A percentile compares a stretch with the other conserved stretches of the same genome.
Evolutionary conservation across 2,888 invertebrate species (phyloP).

Genomic region (Coenonympha arcania): DNA sequence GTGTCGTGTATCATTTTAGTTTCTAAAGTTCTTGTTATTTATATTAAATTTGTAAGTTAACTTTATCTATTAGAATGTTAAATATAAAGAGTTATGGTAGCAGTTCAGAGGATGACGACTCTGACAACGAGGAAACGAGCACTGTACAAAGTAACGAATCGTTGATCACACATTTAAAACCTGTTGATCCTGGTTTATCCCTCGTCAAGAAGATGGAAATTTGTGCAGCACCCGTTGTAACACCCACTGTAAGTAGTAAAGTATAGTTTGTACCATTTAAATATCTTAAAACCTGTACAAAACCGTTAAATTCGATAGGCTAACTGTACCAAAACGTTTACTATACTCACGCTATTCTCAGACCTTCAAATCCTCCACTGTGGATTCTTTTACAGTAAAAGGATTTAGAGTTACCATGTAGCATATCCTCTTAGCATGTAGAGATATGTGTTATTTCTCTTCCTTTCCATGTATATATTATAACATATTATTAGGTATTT

Average conservation of each 20-base stretch:
- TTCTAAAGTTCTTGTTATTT: too few species aligned
- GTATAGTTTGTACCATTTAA: background rate
- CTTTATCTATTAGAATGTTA: conserved; percentile 74
- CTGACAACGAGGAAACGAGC: conserved; percentile 60
- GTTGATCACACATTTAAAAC: conserved; percentile 70
- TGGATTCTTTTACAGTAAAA: too few species aligned
- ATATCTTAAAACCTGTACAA: background rate
- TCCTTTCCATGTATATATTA: too few species aligned
- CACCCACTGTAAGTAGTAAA: conserved; percentile 79
- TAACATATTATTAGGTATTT: too few species aligned
- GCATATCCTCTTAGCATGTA: too few species aligned
- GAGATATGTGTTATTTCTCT: too few species aligned
- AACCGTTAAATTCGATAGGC: background rate
- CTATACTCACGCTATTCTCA: too few species aligned
- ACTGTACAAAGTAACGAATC: conserved; percentile 57
- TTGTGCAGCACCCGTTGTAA: conserved; percentile 87
- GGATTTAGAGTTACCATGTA: too few species aligned
- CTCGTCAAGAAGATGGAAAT: conserved; percentile 78
- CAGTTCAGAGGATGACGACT: conserved; percentile 82
- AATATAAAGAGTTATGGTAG: conserved; percentile 83
- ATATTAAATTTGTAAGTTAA: background rate
- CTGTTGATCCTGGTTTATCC: conserved; percentile 73
- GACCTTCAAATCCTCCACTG: too few species aligned
- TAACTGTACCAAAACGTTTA: too few species aligned
- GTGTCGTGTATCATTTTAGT: too few species aligned